A percentile compares a stretch with the other conserved stretches of the same genome.
Conservation (phyloP, 2,797 vertebrate genomes). For the Ceyx erithaca region DNA sequence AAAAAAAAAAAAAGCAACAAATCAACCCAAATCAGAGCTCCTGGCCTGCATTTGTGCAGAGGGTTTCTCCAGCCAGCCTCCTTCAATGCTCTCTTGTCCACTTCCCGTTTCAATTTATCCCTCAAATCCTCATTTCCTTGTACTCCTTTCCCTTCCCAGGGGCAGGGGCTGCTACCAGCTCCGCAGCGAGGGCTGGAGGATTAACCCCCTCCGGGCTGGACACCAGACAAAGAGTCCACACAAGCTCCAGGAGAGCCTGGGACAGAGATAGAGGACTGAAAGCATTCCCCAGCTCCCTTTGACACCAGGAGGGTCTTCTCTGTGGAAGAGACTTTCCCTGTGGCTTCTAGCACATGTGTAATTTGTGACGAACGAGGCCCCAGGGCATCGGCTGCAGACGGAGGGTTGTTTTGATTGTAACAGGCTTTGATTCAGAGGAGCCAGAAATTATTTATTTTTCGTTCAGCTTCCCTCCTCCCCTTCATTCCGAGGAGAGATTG, state of each 20-base stretch:
- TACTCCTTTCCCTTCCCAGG: background rate
- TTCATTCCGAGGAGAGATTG: background rate
- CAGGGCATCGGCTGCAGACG: constrained; percentile 25
- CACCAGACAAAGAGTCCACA: background rate
- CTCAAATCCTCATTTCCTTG: constrained; percentile 42
- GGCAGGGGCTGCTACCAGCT: background rate
- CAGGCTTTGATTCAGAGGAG: constrained; percentile 72
- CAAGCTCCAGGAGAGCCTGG: background rate
- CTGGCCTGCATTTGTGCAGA: fast-evolving
- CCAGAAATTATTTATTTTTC: constrained; percentile 74
- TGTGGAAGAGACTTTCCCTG: constrained; percentile 20
- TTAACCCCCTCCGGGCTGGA: background rate
- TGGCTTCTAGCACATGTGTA: constrained; percentile 7
- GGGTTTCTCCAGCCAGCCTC: background rate
- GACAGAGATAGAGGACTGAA: background rate
- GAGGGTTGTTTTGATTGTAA: constrained; percentile 65
- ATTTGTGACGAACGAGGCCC: constrained; percentile 53
- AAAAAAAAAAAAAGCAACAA: too few relatives aligned
- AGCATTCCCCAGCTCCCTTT: background rate
- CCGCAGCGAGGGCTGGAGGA: background rate
- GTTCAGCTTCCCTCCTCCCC: background rate
- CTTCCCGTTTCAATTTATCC: constrained; percentile 42
- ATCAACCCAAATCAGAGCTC: background rate
- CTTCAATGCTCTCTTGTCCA: constrained; percentile 42
- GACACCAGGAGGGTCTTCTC: constrained; percentile 4